Percentiles rank a stretch among this genome's conserved stretches.
These are phyloP conservation scores for Lypha dubia DNA, from an alignment of 2,888 invertebrate genomes.

Conservation along the genomic window DNA sequence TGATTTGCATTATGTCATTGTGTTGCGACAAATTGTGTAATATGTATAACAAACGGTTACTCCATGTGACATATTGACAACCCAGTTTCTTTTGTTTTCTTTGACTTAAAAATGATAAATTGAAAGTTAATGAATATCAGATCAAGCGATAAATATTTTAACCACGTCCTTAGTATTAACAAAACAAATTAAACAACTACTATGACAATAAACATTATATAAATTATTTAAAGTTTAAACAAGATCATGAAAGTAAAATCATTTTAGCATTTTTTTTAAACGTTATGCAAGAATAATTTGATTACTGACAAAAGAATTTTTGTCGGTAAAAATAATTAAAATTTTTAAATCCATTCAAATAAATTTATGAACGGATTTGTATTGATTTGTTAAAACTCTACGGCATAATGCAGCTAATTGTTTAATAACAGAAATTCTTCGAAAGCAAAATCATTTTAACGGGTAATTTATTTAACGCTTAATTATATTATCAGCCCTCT, in stretches of 20 bases:
- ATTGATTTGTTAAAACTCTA: not conserved
- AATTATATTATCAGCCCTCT: too few species aligned
- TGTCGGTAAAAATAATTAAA: not conserved
- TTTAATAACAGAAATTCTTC: not conserved
- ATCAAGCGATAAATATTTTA: constrained; percentile 33
- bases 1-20: constrained; percentile 4
- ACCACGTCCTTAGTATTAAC: constrained; percentile 34
- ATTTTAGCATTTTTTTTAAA: not conserved
- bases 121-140: constrained; percentile 22
- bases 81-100: not conserved
- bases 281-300: not conserved
- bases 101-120: not conserved
- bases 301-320: not conserved
- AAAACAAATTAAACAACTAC: constrained; percentile 26
- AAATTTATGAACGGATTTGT: not conserved
- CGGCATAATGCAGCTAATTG: not conserved
- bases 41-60: constrained; percentile 16
- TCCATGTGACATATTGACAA: constrained; percentile 24
- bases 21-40: constrained; percentile 22
- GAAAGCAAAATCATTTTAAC: not conserved
- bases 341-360: constrained; percentile 12
- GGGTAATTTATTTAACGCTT: not conserved
- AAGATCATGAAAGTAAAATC: constrained; percentile 26
- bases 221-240: constrained; percentile 11
- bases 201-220: constrained; percentile 14